These are phyloP conservation scores for Meghimatium bilineatum DNA, from an alignment of 2,888 invertebrate species.

Conservation along the genomic window DNA sequence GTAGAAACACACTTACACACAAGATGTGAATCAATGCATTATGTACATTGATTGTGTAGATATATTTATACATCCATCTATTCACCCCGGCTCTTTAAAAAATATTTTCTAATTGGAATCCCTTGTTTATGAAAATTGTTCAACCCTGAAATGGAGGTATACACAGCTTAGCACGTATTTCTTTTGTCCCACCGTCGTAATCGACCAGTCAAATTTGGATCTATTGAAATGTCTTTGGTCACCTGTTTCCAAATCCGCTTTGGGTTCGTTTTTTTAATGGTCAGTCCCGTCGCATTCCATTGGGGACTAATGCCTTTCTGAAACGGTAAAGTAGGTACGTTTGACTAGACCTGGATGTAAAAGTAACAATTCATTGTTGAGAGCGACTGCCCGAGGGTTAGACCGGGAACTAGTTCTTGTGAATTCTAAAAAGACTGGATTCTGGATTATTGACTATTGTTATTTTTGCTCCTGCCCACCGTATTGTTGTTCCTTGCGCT, in stretches of 20 bases:
- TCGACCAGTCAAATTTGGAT: too few species aligned
- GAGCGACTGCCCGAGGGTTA: not conserved
- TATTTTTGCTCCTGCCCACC: not conserved
- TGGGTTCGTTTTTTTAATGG: not conserved
- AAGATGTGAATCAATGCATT: too few species aligned
- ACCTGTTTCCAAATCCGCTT: not conserved
- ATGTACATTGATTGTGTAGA: too few species aligned
- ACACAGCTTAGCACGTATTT: too few species aligned
- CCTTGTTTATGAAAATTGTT: too few species aligned
- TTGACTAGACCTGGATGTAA: not conserved
- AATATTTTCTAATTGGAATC: too few species aligned
- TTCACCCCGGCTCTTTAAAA: too few species aligned
- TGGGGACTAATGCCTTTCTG: not conserved
- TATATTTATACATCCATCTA: too few species aligned
- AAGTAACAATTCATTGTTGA: not conserved
- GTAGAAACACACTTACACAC: too few species aligned
- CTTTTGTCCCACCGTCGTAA: too few species aligned
- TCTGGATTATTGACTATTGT: not conserved
- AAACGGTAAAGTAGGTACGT: not conserved
- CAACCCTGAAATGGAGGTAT: too few species aligned
- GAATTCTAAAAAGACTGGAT: not conserved
- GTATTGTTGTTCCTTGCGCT: not conserved
- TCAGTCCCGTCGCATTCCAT: not conserved
- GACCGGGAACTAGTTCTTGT: not conserved
- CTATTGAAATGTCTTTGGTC: too few species aligned